Conservation (phyloP, 2,113 vertebrate genomes). For the Lophura nycthemera region DNA sequence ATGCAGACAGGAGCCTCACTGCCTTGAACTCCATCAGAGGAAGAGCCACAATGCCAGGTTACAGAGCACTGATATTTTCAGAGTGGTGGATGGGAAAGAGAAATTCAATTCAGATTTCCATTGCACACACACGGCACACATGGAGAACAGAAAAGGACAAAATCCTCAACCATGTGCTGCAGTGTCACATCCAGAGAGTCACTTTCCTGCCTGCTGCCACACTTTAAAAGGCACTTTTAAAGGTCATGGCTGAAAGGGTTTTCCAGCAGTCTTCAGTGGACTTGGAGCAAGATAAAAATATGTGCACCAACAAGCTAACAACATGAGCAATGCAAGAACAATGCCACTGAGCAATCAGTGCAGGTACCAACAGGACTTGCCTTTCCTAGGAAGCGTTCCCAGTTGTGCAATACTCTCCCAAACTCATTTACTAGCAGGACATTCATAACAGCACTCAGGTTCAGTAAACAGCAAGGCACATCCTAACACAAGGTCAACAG, state of each 20-base stretch:
- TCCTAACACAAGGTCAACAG: neutral
- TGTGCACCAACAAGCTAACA: accelerated
- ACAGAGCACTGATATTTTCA: neutral
- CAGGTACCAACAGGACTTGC: neutral
- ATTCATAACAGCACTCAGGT: neutral
- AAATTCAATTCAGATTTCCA: neutral
- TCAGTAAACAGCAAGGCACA: neutral
- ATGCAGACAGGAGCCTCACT: neutral
- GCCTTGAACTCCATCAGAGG: neutral
- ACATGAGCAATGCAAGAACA: neutral
- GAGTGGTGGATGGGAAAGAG: neutral
- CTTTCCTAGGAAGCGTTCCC: neutral
- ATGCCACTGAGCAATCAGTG: neutral
- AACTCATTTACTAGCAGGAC: neutral
- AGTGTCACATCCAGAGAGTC: neutral
- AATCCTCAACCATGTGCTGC: accelerated
- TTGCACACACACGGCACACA: neutral
- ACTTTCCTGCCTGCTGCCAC: neutral
- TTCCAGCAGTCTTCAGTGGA: neutral
- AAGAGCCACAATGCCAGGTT: neutral
- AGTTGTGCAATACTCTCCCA: neutral
- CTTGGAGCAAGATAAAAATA: neutral
- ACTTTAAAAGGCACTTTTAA: slow-evolving; percentile 13
- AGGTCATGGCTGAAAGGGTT: slow-evolving; percentile 36
- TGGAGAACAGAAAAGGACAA: neutral